These are phyloP conservation scores for Oreonectes daqikongensis DNA, from an alignment of 2,797 vertebrate genomes.

Conservation along the genomic window DNA sequence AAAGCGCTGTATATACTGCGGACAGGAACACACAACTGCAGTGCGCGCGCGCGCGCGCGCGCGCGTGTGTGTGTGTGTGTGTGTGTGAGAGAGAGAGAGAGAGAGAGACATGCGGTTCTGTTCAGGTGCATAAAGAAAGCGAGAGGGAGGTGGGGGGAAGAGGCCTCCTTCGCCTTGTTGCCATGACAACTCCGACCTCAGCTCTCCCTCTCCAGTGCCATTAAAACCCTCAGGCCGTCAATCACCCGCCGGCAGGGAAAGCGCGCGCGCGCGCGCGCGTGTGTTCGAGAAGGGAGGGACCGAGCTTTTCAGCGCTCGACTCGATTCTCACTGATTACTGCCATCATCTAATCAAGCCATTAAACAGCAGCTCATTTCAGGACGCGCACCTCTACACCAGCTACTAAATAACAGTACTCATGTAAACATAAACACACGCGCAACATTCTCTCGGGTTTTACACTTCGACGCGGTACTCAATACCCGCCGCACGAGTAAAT, in stretches of 20 bases:
- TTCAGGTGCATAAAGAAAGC: slow-evolving; percentile 52
- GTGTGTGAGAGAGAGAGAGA: slow-evolving; percentile 41
- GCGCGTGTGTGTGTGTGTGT: slow-evolving; percentile 5
- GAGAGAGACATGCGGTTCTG: slow-evolving; percentile 23
- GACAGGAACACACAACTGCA: slow-evolving; percentile 33
- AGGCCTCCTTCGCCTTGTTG: slow-evolving; percentile 61
- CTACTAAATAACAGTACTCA: slow-evolving; percentile 57
- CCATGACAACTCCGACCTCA: slow-evolving; percentile 69
- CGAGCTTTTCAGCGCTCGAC: slow-evolving; percentile 49
- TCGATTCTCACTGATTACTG: slow-evolving; percentile 54
- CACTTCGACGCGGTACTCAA: slow-evolving; percentile 30
- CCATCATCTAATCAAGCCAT: slow-evolving; percentile 60
- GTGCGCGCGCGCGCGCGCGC: too few species aligned
- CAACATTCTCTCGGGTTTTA: slow-evolving; percentile 21
- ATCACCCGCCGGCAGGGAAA: slow-evolving; percentile 59
- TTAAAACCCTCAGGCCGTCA: slow-evolving; percentile 70
- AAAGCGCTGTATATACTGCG: slow-evolving; percentile 27
- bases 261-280: slow-evolving; percentile 3
- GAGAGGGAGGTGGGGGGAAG: slow-evolving; percentile 32
- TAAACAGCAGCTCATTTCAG: slow-evolving; percentile 57
- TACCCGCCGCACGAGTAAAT: slow-evolving; percentile 38
- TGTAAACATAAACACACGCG: slow-evolving; percentile 47
- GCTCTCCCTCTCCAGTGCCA: slow-evolving; percentile 67
- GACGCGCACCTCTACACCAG: slow-evolving; percentile 46
- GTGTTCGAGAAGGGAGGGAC: slow-evolving; percentile 30